Evolutionary conservation across 2,888 invertebrate genomes (phyloP).

Genomic region (Phengaris alcon): DNA sequence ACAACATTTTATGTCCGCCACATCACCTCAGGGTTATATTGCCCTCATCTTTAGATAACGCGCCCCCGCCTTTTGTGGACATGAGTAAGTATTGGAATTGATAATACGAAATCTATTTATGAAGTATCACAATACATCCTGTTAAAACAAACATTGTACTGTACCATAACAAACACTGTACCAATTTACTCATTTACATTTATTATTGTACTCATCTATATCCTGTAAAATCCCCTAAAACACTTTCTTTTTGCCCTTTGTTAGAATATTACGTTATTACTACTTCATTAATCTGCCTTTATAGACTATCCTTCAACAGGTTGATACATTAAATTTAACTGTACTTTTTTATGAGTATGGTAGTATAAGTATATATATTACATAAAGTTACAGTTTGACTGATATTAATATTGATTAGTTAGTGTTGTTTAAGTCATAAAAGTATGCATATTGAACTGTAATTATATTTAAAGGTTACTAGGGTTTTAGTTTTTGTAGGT

Average conservation of each 20-base stretch:
- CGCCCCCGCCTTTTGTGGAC: constrained; percentile 65
- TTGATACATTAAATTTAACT: too few species aligned
- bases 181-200: too few species aligned
- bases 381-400: not conserved
- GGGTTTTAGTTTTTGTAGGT: not conserved
- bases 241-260: too few species aligned
- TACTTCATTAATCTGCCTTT: too few species aligned
- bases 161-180: too few species aligned
- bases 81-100: constrained; percentile 53
- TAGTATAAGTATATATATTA: too few species aligned
- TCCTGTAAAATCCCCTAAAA: not conserved
- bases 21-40: constrained; percentile 67
- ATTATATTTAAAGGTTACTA: not conserved
- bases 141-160: not conserved
- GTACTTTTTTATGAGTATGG: too few species aligned
- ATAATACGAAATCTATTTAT: not conserved
- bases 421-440: not conserved
- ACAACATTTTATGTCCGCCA: constrained; percentile 54
- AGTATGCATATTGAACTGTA: not conserved
- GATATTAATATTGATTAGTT: not conserved
- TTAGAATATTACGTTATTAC: too few species aligned
- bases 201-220: not conserved
- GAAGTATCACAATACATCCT: not conserved
- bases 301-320: too few species aligned
- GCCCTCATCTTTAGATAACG: constrained; percentile 55